These are phyloP conservation scores for Peromyscus maniculatus DNA, from an alignment of 2,113 vertebrate genomes.

Conservation along the genomic window DNA sequence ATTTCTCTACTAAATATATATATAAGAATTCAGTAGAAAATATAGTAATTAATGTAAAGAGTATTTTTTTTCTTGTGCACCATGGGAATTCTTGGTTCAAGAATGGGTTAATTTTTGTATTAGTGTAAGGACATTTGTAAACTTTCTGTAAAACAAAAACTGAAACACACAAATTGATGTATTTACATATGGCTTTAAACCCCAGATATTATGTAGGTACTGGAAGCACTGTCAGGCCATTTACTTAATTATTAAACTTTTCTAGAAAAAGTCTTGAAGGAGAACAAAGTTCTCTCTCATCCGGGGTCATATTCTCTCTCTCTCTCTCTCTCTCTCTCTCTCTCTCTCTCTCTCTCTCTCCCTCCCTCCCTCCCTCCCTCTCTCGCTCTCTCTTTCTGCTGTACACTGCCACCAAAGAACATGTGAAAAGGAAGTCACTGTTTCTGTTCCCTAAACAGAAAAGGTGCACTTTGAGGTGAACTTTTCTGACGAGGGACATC, in stretches of 20 bases:
- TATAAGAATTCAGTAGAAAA: background rate
- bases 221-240: conserved; percentile 90
- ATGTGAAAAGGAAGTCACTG: conserved; percentile 85
- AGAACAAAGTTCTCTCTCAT: conserved; percentile 88
- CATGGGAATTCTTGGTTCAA: conserved; percentile 86
- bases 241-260: conserved; percentile 92
- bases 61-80: conserved; percentile 81
- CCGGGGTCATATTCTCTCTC: conserved; percentile 8
- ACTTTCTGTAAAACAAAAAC: conserved; percentile 87
- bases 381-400: conserved; percentile 81
- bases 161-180: conserved; percentile 88
- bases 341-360: conserved; percentile 64
- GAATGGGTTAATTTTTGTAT: conserved; percentile 81
- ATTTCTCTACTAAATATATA: conserved; percentile 68
- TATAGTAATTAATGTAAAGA: background rate
- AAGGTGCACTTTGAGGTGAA: conserved; percentile 90
- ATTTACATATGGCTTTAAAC: conserved; percentile 85
- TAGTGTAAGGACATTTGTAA: conserved; percentile 87
- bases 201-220: conserved; percentile 89
- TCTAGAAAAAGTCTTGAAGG: conserved; percentile 89
- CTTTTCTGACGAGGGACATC: conserved; percentile 87
- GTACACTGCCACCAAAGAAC: conserved; percentile 86
- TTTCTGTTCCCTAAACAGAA: conserved; percentile 91
- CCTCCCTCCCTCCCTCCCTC: conserved; percentile 73
- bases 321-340: conserved; percentile 74